A percentile compares a stretch with the other conserved stretches of the same genome.
Conservation (phyloP, 2,797 vertebrate species). For the Chromobotia macracanthus region DNA sequence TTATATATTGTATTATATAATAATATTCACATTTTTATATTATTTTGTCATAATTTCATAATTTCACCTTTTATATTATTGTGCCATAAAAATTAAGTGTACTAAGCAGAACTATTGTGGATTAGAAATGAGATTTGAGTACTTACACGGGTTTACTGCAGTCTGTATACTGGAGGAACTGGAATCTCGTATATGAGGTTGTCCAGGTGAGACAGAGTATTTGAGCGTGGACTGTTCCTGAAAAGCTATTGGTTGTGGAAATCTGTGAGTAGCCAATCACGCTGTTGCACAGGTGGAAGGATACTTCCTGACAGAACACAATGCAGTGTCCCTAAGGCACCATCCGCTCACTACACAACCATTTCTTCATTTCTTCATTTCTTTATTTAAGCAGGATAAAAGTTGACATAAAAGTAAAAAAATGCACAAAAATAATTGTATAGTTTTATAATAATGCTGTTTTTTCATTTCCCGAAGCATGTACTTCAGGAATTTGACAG, state of each 20-base stretch:
- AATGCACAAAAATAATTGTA: no score
- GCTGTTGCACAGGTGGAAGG: slow-evolving; percentile 54
- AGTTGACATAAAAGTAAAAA: background rate
- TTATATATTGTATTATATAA: background rate
- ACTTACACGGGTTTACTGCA: slow-evolving; percentile 64
- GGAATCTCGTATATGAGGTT: slow-evolving; percentile 56
- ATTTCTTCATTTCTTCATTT: no score
- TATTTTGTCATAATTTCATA: no score
- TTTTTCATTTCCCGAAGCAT: background rate
- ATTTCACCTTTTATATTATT: no score
- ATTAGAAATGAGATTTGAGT: background rate
- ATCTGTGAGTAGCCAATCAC: slow-evolving; percentile 57
- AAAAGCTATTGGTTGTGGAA: slow-evolving; percentile 33
- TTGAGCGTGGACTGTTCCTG: slow-evolving; percentile 44
- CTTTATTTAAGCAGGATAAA: background rate
- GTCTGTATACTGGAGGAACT: slow-evolving; percentile 49
- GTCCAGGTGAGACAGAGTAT: slow-evolving; percentile 67
- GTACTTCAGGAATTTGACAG: background rate
- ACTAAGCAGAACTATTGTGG: background rate
- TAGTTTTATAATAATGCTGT: background rate
- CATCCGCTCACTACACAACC: background rate
- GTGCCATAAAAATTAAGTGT: background rate
- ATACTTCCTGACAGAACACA: slow-evolving; percentile 53
- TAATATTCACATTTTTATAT: no score
- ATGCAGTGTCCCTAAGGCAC: slow-evolving; percentile 24